These are phyloP conservation scores for Mesitornis unicolor DNA, from an alignment of 2,113 vertebrate species.

Conservation along the genomic window DNA sequence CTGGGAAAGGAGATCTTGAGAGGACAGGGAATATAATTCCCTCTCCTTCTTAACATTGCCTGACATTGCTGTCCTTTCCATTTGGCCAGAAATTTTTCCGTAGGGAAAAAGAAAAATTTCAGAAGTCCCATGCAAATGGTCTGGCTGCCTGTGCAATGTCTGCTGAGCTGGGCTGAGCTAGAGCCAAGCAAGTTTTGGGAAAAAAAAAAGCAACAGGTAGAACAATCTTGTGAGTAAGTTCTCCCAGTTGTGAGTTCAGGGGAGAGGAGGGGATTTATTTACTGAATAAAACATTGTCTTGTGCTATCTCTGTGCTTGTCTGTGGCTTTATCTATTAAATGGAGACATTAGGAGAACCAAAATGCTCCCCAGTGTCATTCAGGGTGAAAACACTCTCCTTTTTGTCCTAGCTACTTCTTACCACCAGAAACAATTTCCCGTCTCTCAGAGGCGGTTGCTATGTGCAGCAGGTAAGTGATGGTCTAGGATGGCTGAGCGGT, in stretches of 20 bases:
- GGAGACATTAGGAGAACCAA: neutral
- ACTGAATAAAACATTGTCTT: neutral
- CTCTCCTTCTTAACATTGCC: neutral
- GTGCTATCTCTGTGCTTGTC: neutral
- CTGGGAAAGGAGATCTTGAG: neutral
- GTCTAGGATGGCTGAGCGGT: rapidly evolving
- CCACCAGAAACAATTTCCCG: neutral
- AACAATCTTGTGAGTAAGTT: neutral
- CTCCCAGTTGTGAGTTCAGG: neutral
- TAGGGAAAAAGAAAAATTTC: neutral
- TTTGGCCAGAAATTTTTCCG: neutral
- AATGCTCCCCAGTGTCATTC: neutral
- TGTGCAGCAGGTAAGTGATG: neutral
- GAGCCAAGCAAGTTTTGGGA: neutral
- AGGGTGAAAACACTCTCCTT: neutral
- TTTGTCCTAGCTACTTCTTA: neutral
- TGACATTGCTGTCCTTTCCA: neutral
- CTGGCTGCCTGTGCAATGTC: neutral
- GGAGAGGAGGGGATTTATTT: neutral
- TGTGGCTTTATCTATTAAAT: conserved; percentile 24
- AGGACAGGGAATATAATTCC: neutral
- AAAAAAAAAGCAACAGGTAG: neutral
- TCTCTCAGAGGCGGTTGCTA: neutral
- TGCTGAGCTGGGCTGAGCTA: neutral
- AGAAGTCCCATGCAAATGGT: rapidly evolving